Evolutionary conservation across 2,797 vertebrate species (phyloP), one percentile per base, ranked within the genome.

Genomic region (Peromyscus nudipes): DNA sequence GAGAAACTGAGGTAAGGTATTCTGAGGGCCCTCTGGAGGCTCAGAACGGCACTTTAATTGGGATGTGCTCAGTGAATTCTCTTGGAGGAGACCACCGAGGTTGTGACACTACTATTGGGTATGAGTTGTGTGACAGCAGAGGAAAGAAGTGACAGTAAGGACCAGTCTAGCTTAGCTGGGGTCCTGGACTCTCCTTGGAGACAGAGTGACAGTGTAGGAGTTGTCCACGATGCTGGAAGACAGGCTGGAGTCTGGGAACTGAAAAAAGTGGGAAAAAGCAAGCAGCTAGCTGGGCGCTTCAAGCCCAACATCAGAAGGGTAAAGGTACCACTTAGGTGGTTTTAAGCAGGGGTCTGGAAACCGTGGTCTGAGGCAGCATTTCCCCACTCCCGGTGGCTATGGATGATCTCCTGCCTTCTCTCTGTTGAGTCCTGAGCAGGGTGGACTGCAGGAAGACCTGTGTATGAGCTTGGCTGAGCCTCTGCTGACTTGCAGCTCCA

Each of bases 241-340:
- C 11, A 77, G 80, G 60, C 57, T 14, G 11, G 69, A 37, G 55
- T 23, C 14, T 62, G 27, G 29, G 43, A 49, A 89, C 3, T n/a
- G 37, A 43, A 43, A n/a, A 43, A 49, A 40, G 17, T 0, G 1
- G 60, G 12, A 23, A 52, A 23, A 37, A 77, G n/a, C 21, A 57
- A 37, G 40, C 1, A 0, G 10, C 14, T 6, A 11, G 29, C 82
- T 10, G 4, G 8, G 40, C 4, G 13, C 29, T 6, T 1, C 19
- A 13, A 34, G 76, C 19, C 37, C 6, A 49, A 1, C 62, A 49
- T n/a, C 69, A 43, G 49, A 40, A 31, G 27, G 43, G 17, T 40
- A 2, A 29, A 52, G 67, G n/a, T 0, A 25, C 37, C 25, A 27
- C 7, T 43, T 3, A 19, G 16, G 25, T 2, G 8, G 29, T 23